phyloP scores from a whole-genome alignment of 2,888 invertebrate genomes.

The Meloe dianella region DNA sequence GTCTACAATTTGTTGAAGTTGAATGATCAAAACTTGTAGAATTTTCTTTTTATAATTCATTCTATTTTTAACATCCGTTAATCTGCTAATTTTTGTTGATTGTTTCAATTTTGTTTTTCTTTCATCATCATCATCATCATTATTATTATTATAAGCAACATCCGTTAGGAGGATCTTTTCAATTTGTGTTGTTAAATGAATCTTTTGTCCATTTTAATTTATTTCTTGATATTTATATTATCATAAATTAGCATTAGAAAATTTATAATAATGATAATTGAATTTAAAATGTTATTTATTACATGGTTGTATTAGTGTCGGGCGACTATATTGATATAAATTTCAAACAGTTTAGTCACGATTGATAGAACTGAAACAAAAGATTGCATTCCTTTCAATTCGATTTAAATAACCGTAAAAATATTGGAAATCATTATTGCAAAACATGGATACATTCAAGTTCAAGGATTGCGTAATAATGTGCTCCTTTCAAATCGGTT shows the following conservation, averaged over 20 bases:
- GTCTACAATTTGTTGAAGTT: background rate
- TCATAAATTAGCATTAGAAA: background rate
- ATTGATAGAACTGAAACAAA: background rate
- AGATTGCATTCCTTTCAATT: background rate
- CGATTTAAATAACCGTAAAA: background rate
- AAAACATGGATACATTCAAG: too few relatives aligned
- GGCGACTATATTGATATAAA: background rate
- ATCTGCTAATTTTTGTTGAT: constrained; percentile 1
- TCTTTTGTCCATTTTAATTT: constrained; percentile 1
- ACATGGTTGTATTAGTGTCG: background rate
- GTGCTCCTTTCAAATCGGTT: background rate
- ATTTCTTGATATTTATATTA: background rate
- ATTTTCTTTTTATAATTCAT: background rate
- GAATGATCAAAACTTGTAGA: background rate
- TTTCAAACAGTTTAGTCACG: constrained; percentile 4
- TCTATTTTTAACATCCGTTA: background rate
- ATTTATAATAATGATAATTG: background rate
- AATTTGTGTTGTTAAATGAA: background rate
- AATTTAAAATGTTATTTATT: background rate
- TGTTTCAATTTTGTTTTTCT: background rate
- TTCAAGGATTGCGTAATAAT: too few relatives aligned
- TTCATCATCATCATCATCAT: too few relatives aligned
- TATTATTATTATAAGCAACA: background rate
- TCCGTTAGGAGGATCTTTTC: background rate
- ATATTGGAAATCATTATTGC: background rate